Conservation (phyloP, 2,113 vertebrate genomes). For the Chunga burmeisteri region DNA sequence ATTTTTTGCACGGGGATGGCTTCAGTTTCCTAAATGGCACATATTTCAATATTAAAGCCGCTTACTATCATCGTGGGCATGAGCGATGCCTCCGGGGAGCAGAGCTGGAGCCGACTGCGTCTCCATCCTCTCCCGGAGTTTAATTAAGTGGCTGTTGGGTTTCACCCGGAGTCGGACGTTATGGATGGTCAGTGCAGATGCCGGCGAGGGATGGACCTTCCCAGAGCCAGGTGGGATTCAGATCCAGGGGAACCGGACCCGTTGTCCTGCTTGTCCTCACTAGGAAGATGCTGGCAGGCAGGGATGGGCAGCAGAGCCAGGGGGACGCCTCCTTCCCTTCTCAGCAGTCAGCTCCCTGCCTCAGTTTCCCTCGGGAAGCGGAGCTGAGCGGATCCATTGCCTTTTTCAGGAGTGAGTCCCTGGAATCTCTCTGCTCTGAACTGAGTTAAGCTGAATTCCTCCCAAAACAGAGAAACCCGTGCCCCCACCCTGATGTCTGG, state of each 20-base stretch:
- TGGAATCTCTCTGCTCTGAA: not conserved
- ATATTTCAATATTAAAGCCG: slow-evolving; percentile 76
- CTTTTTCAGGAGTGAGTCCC: fast-evolving
- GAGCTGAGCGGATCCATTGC: fast-evolving
- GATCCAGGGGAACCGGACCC: not conserved
- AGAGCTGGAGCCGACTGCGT: not conserved
- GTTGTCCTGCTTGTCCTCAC: not conserved
- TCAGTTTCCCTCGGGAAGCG: not conserved
- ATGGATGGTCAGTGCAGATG: not conserved
- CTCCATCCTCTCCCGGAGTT: slow-evolving; percentile 53
- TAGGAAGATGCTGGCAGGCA: not conserved
- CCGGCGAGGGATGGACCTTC: not conserved
- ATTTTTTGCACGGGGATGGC: slow-evolving; percentile 23
- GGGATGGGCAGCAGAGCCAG: fast-evolving
- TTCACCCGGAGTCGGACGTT: not conserved
- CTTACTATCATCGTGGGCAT: slow-evolving; percentile 62
- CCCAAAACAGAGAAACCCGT: fast-evolving
- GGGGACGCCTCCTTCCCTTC: too few relatives aligned
- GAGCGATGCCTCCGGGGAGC: slow-evolving; percentile 71
- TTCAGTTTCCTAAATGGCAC: slow-evolving; percentile 69
- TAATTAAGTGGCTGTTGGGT: slow-evolving; percentile 56
- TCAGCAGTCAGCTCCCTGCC: not conserved
- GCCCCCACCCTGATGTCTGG: too few relatives aligned
- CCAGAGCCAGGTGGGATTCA: not conserved
- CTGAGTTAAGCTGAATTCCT: not conserved